Evolutionary conservation across 1,140 invertebrate genomes (phyloP), one percentile per base, ranked within the genome.

Genomic region (Gerris buenoi): DNA sequence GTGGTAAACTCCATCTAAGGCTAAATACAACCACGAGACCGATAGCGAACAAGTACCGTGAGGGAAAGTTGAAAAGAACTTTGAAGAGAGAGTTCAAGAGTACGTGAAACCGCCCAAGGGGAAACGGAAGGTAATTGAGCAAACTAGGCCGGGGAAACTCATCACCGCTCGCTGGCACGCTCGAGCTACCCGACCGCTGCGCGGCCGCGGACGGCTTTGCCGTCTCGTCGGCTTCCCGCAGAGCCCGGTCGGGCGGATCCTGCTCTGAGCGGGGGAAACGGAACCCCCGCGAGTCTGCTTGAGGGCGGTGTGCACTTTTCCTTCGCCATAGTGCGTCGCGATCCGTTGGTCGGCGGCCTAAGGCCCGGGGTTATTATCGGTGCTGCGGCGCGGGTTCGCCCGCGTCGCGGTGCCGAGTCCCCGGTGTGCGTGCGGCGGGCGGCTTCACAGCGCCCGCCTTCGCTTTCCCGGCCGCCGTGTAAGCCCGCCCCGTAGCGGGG

Each of bases 41-140:
- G 86, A 90, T 88, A 90, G 88, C 84, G 81, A 86, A 90, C 86
- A 89, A 91, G 87, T 90, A 90, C 87, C 85, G 88, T 87, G 86
- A 90, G 85, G 88, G 86, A 90, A 90, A 89, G 86, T 86, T 89
- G 87, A 86, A 89, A 89, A 89, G 86, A 82, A 88, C 86, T 88
- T 87, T 89, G 87, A 88, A 89, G 82, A 89, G 86, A 88, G 88
- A 89, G 87, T 88, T 87, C 78, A 90, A 89, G 77, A 88, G 86
- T 85, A 85, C 84, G 85, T 88, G 86, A 88, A 89, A 88, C 82
- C 82, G 83, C 80, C 83, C 78, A 83, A 81, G 81, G 83, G 84
- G 81, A 88, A 87, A 84, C 68, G 84, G 78, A 76, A 73, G 75
- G 75, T 76, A 76, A 68, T 74, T 73, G 73, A 71, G 68, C 66